Conservation (phyloP, 1,140 invertebrate genomes). For the Bemisia tabaci region DNA sequence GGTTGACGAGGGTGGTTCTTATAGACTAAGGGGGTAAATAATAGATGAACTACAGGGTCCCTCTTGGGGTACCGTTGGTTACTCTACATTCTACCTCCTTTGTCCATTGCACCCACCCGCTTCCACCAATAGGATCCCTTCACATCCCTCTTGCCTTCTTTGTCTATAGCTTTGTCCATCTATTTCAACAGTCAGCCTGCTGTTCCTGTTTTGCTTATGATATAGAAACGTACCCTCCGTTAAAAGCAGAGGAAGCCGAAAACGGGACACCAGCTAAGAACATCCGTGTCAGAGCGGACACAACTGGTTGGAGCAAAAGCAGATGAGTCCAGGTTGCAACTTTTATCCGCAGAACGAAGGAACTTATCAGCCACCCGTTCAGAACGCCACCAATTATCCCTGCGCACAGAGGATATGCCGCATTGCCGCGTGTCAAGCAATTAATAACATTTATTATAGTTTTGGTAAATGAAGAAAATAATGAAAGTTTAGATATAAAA, state of each 20-base stretch:
- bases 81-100: no score
- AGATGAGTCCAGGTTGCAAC: neutral
- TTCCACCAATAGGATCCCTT: no score
- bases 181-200: no score
- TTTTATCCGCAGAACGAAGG: neutral
- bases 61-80: no score
- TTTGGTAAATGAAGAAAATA: neutral
- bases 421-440: neutral
- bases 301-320: neutral
- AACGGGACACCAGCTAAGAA: neutral
- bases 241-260: neutral
- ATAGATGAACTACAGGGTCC: no score
- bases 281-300: neutral
- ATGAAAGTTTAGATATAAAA: no score
- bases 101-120: no score
- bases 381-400: neutral
- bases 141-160: no score
- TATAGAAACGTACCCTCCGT: neutral
- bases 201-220: no score
- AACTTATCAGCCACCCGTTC: neutral
- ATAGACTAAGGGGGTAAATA: no score
- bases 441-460: neutral
- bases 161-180: no score
- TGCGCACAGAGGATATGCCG: neutral
- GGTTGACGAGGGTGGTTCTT: no score